phyloP scores from a whole-genome alignment of 2,113 vertebrate genomes.

The Triplophysa siluroides region DNA sequence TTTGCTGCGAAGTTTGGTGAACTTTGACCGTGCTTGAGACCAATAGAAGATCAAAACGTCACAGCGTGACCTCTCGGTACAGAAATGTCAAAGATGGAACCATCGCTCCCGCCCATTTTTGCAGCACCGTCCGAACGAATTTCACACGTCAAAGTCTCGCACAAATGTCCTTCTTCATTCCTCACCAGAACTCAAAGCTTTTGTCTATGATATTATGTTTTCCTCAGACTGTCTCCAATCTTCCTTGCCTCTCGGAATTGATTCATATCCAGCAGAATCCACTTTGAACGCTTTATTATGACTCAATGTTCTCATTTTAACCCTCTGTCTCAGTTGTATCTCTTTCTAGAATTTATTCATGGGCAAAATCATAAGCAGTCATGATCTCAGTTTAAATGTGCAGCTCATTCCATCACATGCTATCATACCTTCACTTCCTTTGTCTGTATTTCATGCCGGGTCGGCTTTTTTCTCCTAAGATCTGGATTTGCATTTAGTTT shows the following conservation, averaged over 20 bases:
- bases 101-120: too few relatives aligned
- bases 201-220: slow-evolving; percentile 33
- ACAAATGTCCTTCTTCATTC: not conserved
- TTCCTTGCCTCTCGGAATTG: slow-evolving; percentile 22
- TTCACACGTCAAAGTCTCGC: slow-evolving; percentile 5
- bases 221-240: not conserved
- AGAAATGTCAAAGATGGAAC: too few relatives aligned
- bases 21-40: too few relatives aligned
- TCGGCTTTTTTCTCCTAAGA: slow-evolving; percentile 15
- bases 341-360: slow-evolving; percentile 28
- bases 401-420: slow-evolving; percentile 14
- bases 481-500: slow-evolving; percentile 29
- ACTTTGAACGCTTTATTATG: slow-evolving; percentile 2
- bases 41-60: too few relatives aligned
- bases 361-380: not conserved
- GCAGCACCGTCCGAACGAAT: not conserved
- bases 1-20: too few relatives aligned
- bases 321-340: slow-evolving; percentile 15
- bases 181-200: not conserved
- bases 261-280: slow-evolving; percentile 11
- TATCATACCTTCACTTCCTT: not conserved
- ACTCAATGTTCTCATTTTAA: not conserved
- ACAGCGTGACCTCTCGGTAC: too few relatives aligned
- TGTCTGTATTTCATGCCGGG: slow-evolving; percentile 5
- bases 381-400: slow-evolving; percentile 17